Evolutionary conservation across 1,140 invertebrate species (phyloP), one percentile per base, ranked within the genome.

Genomic region (Caerostris extrusa): DNA sequence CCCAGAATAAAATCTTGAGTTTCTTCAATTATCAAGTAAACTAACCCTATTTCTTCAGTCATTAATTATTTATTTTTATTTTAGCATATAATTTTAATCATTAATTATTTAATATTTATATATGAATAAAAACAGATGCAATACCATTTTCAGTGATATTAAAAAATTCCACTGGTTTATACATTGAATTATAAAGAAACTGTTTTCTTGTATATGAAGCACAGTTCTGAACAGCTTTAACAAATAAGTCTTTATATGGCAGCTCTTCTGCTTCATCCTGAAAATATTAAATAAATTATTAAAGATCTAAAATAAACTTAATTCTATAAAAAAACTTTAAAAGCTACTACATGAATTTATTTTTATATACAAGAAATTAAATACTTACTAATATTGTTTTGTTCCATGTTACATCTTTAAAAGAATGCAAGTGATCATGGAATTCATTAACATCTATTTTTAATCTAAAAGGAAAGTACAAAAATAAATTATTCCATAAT

Each of bases 171-270:
- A 57, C 7, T 19, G 55, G 10, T 57, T 83, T 55, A 57, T 57
- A 19, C 17, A 7, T 3, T 83, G 14, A 5, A 19, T 58, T 34
- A 56, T 57, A 57, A 83, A 83, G 14, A 57, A 58, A 57, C 14
- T 7, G 19, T 19, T 58, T 83, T 14, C 82, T 83, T 56, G 55
- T 58, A 83, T 83, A 83, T 3, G 82, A 57, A 56, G 57, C 56
- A n/a, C 6, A 57, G 5, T 57, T 83, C 7, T 83, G 55, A 83
- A 83, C 82, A 83, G 82, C 82, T 19, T 83, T 83, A 7, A 58
- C n/a, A 57, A 83, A 83, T 5, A 7, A 3, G 19, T 83, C 82
- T 34, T 56, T 56, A 83, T 58, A 7, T 83, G 53, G 14, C 2
- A 57, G 14, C 3, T 56, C 7, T n/a, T 6, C 55, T n/a, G 82